Evolutionary conservation across 2,797 vertebrate genomes (phyloP), one percentile per base, ranked within the genome.

Genomic region (Falco novaeseelandiae): DNA sequence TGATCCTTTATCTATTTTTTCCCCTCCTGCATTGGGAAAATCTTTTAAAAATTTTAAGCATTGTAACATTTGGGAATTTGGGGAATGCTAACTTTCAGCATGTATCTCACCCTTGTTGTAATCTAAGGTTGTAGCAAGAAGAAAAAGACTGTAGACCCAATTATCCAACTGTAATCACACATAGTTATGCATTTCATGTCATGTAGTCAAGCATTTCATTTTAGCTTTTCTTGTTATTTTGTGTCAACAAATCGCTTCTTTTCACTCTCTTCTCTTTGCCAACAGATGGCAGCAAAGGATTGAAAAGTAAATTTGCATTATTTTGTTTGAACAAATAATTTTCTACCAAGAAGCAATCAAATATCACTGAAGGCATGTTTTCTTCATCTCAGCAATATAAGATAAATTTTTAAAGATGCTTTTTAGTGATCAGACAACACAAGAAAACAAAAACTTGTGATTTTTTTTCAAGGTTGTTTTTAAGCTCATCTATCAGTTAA

Each of bases 221-320:
- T 66, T 20, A 34, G 36, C 22, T 76, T 55, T 54, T 49, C 63
- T 59, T 61, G 19, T 48, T 22, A 32, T 58, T 80, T 88, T 3
- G 1, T 51, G 36, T 21, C 62, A 86, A 79, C 38, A 70, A 44
- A 40, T 40, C 26, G 3, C 19, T 83, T 27, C 14, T 83, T 83
- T 54, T 51, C 44, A 13, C 8, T 57, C 6, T 20, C 30, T 58
- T 42, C 18, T 57, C 18, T 21, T 65, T 70, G 27, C 93, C 98
- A 91, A 97, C 52, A 98, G 98, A 95, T 98, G 98, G 98, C 97
- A 98, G 97, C 97, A 98, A 92, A 98, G 90, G 96, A 91, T 92
- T 95, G 69, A 49, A 32, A 76, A 95, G 77, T 36, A 77, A 89
- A 79, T 91, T 85, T 0, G 3, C 54, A 6, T n/a, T 66, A 32